Percentiles rank a stretch among this genome's conserved stretches.
These are phyloP conservation scores for Pelmatolapia mariae DNA, from an alignment of 2,113 vertebrate species.

Conservation along the genomic window DNA sequence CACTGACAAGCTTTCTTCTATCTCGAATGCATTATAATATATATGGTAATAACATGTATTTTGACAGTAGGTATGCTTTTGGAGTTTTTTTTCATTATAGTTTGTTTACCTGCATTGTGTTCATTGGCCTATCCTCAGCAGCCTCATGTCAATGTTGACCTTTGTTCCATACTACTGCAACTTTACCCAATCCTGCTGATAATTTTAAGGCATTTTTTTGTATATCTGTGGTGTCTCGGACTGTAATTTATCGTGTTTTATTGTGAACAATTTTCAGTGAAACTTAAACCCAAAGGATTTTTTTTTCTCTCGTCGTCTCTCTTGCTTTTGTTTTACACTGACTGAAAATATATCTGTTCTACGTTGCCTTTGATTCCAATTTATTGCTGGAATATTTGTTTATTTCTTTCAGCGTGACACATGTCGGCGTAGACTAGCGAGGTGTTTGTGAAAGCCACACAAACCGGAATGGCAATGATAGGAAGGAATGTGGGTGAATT, in stretches of 20 bases:
- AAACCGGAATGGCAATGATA: constrained; percentile 32
- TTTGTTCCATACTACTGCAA: constrained; percentile 44
- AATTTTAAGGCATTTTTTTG: constrained; percentile 27
- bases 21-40: constrained; percentile 47
- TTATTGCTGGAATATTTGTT: constrained; percentile 58
- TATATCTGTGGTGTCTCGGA: constrained; percentile 47
- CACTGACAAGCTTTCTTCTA: constrained; percentile 54
- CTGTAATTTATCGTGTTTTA: constrained; percentile 55
- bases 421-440: constrained; percentile 32
- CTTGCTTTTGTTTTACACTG: constrained; percentile 56
- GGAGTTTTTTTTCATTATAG: not conserved
- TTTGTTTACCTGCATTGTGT: constrained; percentile 48
- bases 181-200: constrained; percentile 52
- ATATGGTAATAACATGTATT: constrained; percentile 35
- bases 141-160: constrained; percentile 22
- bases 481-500: not conserved
- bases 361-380: constrained; percentile 70
- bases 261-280: constrained; percentile 59
- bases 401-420: constrained; percentile 47
- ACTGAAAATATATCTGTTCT: constrained; percentile 61
- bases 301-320: constrained; percentile 30
- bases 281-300: constrained; percentile 66
- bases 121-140: constrained; percentile 27
- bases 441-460: constrained; percentile 46
- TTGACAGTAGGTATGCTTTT: constrained; percentile 13